A percentile compares a stretch with the other conserved stretches of the same genome.
Evolutionary conservation across 2,113 vertebrate species (phyloP).

Genomic region (Columbina picui): DNA sequence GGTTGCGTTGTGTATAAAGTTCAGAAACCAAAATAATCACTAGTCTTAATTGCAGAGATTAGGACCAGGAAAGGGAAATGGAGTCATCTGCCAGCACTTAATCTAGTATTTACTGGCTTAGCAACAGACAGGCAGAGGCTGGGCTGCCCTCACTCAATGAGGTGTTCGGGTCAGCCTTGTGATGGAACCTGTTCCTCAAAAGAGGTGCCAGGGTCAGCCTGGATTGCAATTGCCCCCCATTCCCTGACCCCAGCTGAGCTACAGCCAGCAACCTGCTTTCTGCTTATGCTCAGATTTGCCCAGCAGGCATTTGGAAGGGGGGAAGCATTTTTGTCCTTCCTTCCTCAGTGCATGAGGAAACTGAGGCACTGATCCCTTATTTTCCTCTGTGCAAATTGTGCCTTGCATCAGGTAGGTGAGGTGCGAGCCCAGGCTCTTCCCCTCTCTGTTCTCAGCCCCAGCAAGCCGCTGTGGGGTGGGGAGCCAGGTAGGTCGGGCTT

Average conservation of each 20-base stretch:
- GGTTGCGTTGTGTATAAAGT: background rate
- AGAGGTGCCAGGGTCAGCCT: background rate
- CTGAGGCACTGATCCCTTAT: background rate
- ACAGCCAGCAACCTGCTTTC: background rate
- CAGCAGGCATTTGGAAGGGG: background rate
- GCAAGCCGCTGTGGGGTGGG: rapidly evolving
- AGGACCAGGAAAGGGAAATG: background rate
- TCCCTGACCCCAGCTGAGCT: background rate
- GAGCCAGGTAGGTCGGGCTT: background rate
- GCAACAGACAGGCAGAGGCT: background rate
- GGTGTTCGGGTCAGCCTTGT: background rate
- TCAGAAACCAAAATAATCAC: slow-evolving; percentile 23
- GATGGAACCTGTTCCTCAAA: background rate
- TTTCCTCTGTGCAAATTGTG: background rate
- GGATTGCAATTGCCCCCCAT: background rate
- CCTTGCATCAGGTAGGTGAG: rapidly evolving
- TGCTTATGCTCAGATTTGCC: background rate
- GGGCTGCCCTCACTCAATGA: background rate
- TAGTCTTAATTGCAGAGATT: background rate
- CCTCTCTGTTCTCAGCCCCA: background rate
- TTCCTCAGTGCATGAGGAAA: background rate
- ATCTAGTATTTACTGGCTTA: slow-evolving; percentile 11
- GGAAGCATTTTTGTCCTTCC: background rate
- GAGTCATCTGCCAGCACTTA: background rate
- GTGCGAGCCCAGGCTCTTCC: background rate